Conservation (phyloP, 2,113 vertebrate species). For the Gorsachius goisagi region DNA sequence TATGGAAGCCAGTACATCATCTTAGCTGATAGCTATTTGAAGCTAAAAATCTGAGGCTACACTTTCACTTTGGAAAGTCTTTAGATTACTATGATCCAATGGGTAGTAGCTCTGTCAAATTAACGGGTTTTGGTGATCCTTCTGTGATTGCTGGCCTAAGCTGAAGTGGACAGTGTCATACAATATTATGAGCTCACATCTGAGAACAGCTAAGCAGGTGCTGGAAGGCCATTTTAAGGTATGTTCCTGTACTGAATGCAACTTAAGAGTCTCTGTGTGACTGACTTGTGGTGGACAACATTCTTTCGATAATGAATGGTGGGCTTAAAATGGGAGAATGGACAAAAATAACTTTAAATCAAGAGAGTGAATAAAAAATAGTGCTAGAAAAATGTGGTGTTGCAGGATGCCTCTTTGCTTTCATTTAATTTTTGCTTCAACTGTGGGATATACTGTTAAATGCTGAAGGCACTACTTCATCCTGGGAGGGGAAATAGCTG, state of each 20-base stretch:
- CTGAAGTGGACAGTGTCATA: background rate
- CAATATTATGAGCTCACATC: background rate
- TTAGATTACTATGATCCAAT: background rate
- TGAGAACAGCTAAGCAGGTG: background rate
- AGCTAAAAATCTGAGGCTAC: background rate
- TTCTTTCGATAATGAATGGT: background rate
- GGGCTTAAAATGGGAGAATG: background rate
- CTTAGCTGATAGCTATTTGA: background rate
- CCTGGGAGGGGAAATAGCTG: background rate
- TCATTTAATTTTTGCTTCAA: background rate
- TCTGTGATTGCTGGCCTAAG: background rate
- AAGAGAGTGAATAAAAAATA: background rate
- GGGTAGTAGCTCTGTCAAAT: background rate
- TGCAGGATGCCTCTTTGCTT: background rate
- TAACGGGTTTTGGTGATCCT: background rate
- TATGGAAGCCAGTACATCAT: background rate
- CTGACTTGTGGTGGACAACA: background rate
- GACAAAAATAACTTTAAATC: background rate
- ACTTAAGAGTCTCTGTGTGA: background rate
- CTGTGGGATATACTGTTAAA: background rate
- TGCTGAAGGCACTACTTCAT: background rate
- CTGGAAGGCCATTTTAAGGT: background rate
- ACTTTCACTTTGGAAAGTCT: background rate
- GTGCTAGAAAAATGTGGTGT: background rate
- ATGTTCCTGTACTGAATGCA: background rate